phyloP scores from a whole-genome alignment of 2,797 vertebrate genomes.

The Falco biarmicus region DNA sequence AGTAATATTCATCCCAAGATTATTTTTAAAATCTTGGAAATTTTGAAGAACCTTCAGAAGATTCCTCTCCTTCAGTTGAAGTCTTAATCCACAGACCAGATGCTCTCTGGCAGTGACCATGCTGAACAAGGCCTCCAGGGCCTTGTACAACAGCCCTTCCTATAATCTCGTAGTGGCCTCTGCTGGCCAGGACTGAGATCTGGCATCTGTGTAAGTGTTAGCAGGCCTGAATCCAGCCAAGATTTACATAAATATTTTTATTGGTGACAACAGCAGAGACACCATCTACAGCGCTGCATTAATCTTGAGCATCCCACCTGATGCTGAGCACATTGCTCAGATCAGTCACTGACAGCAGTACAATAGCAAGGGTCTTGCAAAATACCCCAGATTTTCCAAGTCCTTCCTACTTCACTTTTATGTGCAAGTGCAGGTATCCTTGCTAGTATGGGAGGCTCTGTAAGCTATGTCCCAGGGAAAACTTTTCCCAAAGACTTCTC shows the following conservation, averaged over 20 bases:
- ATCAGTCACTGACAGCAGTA: background rate
- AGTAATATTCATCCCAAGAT: background rate
- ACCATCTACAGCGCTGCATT: background rate
- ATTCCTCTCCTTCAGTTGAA: background rate
- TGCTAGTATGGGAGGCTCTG: background rate
- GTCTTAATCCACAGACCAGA: background rate
- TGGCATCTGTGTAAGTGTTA: background rate
- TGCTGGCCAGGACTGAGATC: conserved; percentile 39
- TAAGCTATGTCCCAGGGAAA: background rate
- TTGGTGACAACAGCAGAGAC: background rate
- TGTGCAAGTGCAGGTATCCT: background rate
- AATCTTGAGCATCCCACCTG: background rate
- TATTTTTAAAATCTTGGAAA: background rate
- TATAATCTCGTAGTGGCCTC: conserved; percentile 25
- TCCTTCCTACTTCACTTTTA: background rate
- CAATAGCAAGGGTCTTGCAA: background rate
- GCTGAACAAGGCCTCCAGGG: background rate
- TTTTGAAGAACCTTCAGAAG: background rate
- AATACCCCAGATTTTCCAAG: background rate
- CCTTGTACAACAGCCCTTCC: background rate
- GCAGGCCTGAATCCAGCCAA: background rate
- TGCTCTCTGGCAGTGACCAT: background rate
- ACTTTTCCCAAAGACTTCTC: background rate
- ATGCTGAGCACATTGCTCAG: background rate
- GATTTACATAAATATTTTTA: background rate